These are phyloP conservation scores for Ciconia nigra DNA, from an alignment of 2,797 vertebrate species.

Conservation along the genomic window DNA sequence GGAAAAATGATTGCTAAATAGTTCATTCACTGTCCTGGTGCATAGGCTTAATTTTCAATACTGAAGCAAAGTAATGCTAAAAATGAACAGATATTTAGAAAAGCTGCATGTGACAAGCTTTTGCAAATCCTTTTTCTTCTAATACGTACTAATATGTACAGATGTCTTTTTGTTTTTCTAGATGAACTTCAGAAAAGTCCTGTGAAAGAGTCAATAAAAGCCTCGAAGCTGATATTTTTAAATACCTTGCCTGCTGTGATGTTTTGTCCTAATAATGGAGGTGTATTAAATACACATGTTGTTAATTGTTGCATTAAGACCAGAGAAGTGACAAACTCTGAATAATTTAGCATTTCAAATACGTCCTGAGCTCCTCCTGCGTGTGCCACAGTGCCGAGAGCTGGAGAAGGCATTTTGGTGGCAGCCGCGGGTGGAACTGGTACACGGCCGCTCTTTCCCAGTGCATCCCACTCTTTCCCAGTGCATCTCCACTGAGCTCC, in stretches of 20 bases:
- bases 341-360: neutral
- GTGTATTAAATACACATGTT: neutral
- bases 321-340: neutral
- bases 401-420: neutral
- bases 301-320: neutral
- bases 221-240: neutral
- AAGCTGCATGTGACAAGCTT: neutral
- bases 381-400: accelerated
- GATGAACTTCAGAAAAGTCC: conserved; percentile 3
- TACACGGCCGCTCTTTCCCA: accelerated
- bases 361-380: neutral
- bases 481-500: neutral
- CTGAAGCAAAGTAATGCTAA: neutral
- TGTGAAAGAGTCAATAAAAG: neutral
- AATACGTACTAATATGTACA: neutral
- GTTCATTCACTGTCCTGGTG: neutral
- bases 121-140: conserved; percentile 18
- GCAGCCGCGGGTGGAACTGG: neutral
- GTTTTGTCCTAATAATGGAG: neutral
- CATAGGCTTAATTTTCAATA: conserved; percentile 15
- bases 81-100: neutral
- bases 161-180: conserved; percentile 17
- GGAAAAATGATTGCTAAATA: neutral
- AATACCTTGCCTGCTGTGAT: neutral
- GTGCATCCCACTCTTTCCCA: neutral